These are phyloP conservation scores for Peromyscus eremicus DNA, from an alignment of 2,797 vertebrate species.

Conservation along the genomic window DNA sequence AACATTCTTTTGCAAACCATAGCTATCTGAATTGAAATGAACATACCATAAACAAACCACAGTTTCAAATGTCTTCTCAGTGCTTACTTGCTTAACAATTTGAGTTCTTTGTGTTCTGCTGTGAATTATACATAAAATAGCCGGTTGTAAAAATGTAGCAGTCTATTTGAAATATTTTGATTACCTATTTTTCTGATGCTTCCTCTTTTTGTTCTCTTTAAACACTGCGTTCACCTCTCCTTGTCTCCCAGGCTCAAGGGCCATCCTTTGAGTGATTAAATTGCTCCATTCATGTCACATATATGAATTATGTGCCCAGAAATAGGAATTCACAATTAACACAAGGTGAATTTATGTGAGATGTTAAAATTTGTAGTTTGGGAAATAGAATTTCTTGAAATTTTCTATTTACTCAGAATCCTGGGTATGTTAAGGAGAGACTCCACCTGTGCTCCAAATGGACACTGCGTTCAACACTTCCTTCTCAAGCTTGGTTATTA, in stretches of 20 bases:
- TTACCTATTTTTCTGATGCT: constrained; percentile 39
- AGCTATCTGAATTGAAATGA: background rate
- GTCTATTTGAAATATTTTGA: constrained; percentile 66
- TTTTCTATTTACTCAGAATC: constrained; percentile 40
- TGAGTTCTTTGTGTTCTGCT: constrained; percentile 7
- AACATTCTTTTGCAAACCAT: background rate
- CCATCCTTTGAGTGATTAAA: constrained; percentile 37
- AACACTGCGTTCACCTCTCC: constrained; percentile 23
- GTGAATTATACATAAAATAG: constrained; percentile 20
- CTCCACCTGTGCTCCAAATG: background rate
- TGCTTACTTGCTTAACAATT: constrained; percentile 19
- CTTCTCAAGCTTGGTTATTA: constrained; percentile 7
- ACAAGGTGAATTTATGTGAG: constrained; percentile 1
- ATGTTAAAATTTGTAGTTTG: constrained; percentile 44
- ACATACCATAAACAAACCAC: constrained; percentile 27
- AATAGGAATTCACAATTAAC: constrained; percentile 69
- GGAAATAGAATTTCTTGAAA: constrained; percentile 19
- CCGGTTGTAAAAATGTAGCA: constrained; percentile 38
- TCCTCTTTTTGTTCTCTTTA: constrained; percentile 12
- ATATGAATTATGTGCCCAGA: constrained; percentile 25
- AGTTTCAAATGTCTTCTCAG: constrained; percentile 20
- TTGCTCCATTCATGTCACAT: constrained; percentile 2
- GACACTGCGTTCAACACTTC: background rate
- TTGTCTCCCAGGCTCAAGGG: background rate
- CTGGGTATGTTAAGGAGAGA: background rate